These are phyloP conservation scores for Anas platyrhynchos DNA, from an alignment of 2,113 vertebrate genomes.

Conservation along the genomic window DNA sequence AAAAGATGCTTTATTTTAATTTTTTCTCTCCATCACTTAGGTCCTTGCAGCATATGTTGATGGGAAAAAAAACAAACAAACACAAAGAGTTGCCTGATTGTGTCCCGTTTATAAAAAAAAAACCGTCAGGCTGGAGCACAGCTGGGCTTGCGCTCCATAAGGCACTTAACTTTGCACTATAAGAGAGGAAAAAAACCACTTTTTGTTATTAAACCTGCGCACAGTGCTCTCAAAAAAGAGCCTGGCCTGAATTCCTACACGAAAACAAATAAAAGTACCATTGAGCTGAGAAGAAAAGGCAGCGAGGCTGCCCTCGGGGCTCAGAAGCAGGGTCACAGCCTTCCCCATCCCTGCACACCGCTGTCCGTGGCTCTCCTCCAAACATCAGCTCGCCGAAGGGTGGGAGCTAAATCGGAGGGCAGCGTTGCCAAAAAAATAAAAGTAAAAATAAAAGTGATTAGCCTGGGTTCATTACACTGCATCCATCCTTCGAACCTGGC, in stretches of 20 bases:
- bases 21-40: background rate
- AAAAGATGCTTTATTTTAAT: background rate
- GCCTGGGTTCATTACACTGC: background rate
- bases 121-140: background rate
- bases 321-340: background rate
- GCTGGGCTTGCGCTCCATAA: background rate
- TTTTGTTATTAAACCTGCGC: background rate
- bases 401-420: background rate
- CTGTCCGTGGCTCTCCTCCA: background rate
- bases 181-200: background rate
- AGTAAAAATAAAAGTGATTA: rapidly evolving
- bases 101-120: background rate
- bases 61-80: rapidly evolving
- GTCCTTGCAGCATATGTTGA: background rate
- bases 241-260: background rate
- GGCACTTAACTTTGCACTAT: background rate
- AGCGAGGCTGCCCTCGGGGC: background rate
- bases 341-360: background rate
- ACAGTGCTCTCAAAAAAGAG: background rate
- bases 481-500: no score
- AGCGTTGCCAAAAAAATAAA: background rate
- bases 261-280: background rate
- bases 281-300: background rate
- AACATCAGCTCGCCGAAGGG: background rate
- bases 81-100: rapidly evolving